These are phyloP conservation scores for Chaenocephalus aceratus DNA, from an alignment of 2,113 vertebrate species.

Conservation along the genomic window DNA sequence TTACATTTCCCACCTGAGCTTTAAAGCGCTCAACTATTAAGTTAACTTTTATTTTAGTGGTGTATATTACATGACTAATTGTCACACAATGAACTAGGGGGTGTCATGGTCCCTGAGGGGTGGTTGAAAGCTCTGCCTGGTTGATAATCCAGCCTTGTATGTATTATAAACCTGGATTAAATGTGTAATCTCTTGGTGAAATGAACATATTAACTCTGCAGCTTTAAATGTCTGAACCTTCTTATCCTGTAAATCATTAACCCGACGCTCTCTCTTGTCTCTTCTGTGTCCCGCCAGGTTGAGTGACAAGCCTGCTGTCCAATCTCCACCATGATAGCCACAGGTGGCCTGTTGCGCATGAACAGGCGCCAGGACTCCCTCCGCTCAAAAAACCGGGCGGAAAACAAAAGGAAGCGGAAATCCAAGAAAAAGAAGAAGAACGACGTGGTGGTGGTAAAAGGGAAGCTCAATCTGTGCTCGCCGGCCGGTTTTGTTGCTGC, in stretches of 20 bases:
- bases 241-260: neutral
- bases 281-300: slow-evolving; percentile 69
- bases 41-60: neutral
- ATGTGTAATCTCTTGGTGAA: slow-evolving; percentile 35
- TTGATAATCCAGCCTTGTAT: slow-evolving; percentile 25
- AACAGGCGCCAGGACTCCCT: slow-evolving; percentile 96
- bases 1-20: no score
- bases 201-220: slow-evolving; percentile 6
- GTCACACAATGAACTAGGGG: neutral
- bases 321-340: slow-evolving; percentile 93
- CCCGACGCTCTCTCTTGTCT: neutral
- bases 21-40: neutral
- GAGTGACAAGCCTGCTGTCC: slow-evolving; percentile 76
- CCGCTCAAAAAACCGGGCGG: slow-evolving; percentile 88
- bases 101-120: neutral
- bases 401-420: slow-evolving; percentile 92
- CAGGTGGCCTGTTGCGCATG: slow-evolving; percentile 97
- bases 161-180: slow-evolving; percentile 51
- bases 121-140: neutral
- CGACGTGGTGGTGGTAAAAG: slow-evolving; percentile 97
- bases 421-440: slow-evolving; percentile 95
- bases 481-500: slow-evolving; percentile 92
- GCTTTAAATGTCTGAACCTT: slow-evolving; percentile 2
- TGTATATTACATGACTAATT: neutral
- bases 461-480: slow-evolving; percentile 95